Evolutionary conservation across 2,113 vertebrate genomes (phyloP).

Genomic region (Petrocephalus zakoni): DNA sequence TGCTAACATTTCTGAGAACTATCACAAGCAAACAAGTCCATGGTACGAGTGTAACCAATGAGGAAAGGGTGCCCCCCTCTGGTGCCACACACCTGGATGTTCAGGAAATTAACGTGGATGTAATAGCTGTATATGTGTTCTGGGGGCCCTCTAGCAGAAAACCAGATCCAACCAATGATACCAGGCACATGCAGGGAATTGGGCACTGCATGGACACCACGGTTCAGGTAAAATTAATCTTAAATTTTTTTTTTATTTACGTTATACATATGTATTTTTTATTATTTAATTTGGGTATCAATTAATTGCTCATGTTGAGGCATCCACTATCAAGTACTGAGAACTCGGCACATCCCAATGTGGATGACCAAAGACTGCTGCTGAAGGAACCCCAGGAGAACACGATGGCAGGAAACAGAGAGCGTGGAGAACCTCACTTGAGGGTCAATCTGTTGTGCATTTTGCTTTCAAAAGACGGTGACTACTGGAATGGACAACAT

Average conservation of each 20-base stretch:
- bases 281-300: background rate
- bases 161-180: background rate
- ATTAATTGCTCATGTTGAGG: background rate
- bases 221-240: too few species aligned
- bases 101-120: background rate
- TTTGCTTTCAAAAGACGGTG: background rate
- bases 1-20: background rate
- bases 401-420: background rate
- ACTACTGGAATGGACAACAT: background rate
- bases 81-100: background rate
- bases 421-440: background rate
- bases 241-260: too few species aligned
- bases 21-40: background rate
- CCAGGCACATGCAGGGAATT: background rate
- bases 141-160: background rate
- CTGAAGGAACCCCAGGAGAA: background rate
- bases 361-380: background rate
- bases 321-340: background rate
- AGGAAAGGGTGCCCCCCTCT: background rate
- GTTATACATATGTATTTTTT: too few species aligned
- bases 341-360: background rate
- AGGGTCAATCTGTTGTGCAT: background rate
- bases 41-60: background rate
- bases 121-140: background rate
- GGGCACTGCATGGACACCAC: too few species aligned